These are phyloP conservation scores for Myotis findleyi DNA, from an alignment of 2,797 vertebrate genomes.

Conservation along the genomic window DNA sequence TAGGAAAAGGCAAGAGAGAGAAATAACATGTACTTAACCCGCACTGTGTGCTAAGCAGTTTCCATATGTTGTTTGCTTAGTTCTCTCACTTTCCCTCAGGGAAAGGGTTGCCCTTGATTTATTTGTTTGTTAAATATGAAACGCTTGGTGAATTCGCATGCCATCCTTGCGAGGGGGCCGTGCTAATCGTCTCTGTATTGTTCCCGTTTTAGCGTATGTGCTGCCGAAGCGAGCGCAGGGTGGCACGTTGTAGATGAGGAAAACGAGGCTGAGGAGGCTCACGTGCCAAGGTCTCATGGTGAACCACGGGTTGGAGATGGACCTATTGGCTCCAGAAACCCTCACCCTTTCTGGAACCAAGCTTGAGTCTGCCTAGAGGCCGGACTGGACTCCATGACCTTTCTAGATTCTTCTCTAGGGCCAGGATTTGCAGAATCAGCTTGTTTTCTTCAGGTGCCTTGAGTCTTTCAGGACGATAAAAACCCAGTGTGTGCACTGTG, in stretches of 20 bases:
- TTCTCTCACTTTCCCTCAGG: not conserved
- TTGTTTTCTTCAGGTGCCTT: not conserved
- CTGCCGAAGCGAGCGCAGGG: not conserved
- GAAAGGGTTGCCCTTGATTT: not conserved
- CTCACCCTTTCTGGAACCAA: not conserved
- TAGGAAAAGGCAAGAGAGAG: conserved; percentile 39
- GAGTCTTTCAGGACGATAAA: not conserved
- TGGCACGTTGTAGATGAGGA: not conserved
- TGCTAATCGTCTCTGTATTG: not conserved
- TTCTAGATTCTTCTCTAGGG: not conserved
- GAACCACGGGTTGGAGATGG: not conserved
- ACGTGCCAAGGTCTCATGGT: not conserved
- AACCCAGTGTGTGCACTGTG: not conserved
- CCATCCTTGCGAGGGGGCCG: not conserved
- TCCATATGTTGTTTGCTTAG: not conserved
- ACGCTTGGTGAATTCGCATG: not conserved
- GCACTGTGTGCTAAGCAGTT: not conserved
- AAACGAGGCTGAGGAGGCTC: not conserved
- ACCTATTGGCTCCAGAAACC: not conserved
- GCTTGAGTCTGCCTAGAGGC: not conserved
- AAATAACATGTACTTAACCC: conserved; percentile 33
- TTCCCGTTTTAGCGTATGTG: not conserved
- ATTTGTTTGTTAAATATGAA: not conserved
- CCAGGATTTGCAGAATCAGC: not conserved
- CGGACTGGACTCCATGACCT: not conserved